Evolutionary conservation across 2,888 invertebrate genomes (phyloP), one percentile per base, ranked within the genome.

Genomic region (Sinelater perroti): DNA sequence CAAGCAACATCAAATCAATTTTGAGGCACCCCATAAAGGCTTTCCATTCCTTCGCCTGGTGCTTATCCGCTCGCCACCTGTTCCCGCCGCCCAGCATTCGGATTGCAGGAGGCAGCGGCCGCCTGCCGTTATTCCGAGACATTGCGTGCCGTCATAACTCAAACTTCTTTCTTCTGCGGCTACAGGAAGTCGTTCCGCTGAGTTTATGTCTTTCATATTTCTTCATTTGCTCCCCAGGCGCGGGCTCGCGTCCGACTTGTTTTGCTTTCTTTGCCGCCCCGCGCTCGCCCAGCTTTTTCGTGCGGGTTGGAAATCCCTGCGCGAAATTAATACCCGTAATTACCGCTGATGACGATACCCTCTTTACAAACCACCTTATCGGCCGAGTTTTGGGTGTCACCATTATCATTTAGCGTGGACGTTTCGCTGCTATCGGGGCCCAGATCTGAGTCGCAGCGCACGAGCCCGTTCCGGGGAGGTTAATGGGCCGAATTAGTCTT

Each of bases 121-220:
- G 30, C 13, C 61, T 54, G 60, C 65, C 64, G 65, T 68, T 67
- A 70, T 69, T 69, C 70, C 68, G 67, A 67, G 68, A 68, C 70
- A 64, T 70, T 70, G 72, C 75, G 72, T 74, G 72, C 68, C 67
- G 68, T 71, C 68, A 70, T 73, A 73, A 74, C 71, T 74, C 75
- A 72, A 71, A 66, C 67, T 67, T 69, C 68, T 67, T 70, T 71
- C 70, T 72, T 71, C 67, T 68, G 61, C 67, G 62, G 65, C 64
- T 68, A 66, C 67, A 69, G 70, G 66, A 50, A 53, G 74, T 73
- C 76, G 72, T 75, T 72, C 65, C 70, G 65, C 67, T 71, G 73
- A 76, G 74, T 78, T 78, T 77, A 78, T 77, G 75, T 74, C 75
- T 71, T 70, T 74, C 72, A 77, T 78, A 77, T 76, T 75, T 78